Base-by-base conservation (phyloP, 1,140 invertebrate species). In the Aporrectodea caliginosa region DNA sequence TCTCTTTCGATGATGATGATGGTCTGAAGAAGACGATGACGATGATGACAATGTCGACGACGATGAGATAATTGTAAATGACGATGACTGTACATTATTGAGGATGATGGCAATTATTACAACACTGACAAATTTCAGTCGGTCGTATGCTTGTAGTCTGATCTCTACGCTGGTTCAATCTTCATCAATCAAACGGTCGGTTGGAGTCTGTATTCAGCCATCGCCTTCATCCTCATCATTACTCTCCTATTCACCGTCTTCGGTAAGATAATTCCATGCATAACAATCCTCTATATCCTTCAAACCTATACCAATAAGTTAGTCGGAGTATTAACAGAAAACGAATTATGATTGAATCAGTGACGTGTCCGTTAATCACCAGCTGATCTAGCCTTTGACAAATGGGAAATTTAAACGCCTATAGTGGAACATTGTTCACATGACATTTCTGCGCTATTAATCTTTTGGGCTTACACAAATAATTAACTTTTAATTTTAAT, bases 101-200 rank as follows among this genome's bases (percentile, higher is more conserved):
- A n/a, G n/a, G n/a, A n/a, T n/a, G n/a, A n/a, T n/a, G n/a, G n/a
- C n/a, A n/a, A n/a, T 72, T 72, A 32, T 12, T 27, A 14, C 14
- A 14, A 32, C 6, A 27, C 6, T 27, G 70, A 29, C 27, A 2
- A 72, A 72, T 72, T 27, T 6, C 43, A 58, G 43, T 6, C 22
- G 43, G 43, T 58, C 43, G 6, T 58, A 58, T 12, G 43, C 22
- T 58, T 80, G 14, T 74, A 88, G 89, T 89, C 88, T 33, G 89
- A 90, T 81, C 80, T 90, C 73, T 90, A 87, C 82, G 87, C 88
- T 31, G 89, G 89, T 32, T 88, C 89, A 0, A 79, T 90, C 14
- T 90, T 90, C 81, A 89, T 90, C 70, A 82, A 88, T 73, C 82
- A 88, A 35, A 84, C 87, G 16, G 43, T 89, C n/a, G 83, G 83